These are phyloP conservation scores for Dreissena polymorpha DNA, from an alignment of 1,140 invertebrate species.

Conservation along the genomic window DNA sequence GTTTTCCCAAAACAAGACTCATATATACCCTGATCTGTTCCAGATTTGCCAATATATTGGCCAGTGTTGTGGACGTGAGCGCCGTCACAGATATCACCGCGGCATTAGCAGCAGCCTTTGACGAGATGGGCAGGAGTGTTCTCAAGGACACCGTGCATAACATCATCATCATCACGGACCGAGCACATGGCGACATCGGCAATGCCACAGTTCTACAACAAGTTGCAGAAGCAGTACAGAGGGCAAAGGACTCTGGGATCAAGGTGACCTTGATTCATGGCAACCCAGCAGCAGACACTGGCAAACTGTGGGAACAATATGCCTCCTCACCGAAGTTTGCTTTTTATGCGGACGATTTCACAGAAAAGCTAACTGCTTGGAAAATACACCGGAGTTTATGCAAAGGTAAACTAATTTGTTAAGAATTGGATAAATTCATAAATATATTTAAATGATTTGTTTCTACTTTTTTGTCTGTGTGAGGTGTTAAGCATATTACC, in stretches of 20 bases:
- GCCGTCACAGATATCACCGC: background rate
- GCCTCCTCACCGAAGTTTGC: constrained; percentile 1
- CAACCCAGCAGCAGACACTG: background rate
- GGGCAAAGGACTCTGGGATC: background rate
- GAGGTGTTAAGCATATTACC: too few relatives aligned
- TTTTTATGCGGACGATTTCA: constrained; percentile 14
- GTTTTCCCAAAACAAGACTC: too few relatives aligned
- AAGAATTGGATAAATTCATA: too few relatives aligned
- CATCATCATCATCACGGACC: constrained; percentile 20
- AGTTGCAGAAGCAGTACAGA: background rate
- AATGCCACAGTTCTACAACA: background rate
- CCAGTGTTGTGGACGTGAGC: constrained; percentile 6
- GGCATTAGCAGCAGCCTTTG: background rate
- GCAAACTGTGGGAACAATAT: background rate
- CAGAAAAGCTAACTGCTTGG: constrained; percentile 2
- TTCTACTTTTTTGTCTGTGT: too few relatives aligned
- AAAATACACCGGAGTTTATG: constrained; percentile 19
- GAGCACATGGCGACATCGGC: background rate
- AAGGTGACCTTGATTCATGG: constrained; percentile 3
- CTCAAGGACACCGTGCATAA: constrained; percentile 7
- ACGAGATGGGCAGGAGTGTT: background rate
- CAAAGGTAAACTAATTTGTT: constrained; percentile 8
- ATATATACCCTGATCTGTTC: background rate
- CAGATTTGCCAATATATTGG: background rate
- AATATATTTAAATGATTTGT: too few relatives aligned